A percentile compares a stretch with the other conserved stretches of the same genome.
Evolutionary conservation across 2,113 vertebrate genomes (phyloP).

Genomic region (Nothocercus julius): DNA sequence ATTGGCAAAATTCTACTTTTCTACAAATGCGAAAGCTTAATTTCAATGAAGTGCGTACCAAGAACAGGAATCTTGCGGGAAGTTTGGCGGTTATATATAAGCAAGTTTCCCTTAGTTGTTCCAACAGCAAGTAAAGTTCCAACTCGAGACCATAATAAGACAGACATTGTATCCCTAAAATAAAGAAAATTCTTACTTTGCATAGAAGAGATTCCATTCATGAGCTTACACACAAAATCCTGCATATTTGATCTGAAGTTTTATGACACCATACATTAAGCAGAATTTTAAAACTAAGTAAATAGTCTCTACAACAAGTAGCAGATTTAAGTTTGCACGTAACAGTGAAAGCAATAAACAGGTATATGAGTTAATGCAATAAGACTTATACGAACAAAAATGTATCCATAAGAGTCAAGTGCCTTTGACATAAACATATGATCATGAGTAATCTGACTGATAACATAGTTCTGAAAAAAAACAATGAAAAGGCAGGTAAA

Average conservation of each 20-base stretch:
- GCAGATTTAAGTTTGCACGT: not conserved
- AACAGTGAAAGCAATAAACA: not conserved
- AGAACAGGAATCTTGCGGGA: slow-evolving; percentile 95
- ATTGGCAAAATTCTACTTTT: not conserved
- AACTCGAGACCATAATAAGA: slow-evolving; percentile 92
- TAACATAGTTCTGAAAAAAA: not conserved
- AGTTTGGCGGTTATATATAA: slow-evolving; percentile 96
- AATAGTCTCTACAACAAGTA: not conserved
- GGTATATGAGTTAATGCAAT: not conserved
- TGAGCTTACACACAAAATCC: not conserved
- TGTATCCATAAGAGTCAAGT: not conserved
- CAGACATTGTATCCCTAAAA: slow-evolving; percentile 91
- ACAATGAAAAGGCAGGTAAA: fast-evolving
- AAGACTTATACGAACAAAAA: not conserved
- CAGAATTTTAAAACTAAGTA: not conserved
- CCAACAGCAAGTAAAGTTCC: slow-evolving; percentile 90
- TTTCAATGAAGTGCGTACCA: slow-evolving; percentile 79
- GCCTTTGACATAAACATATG: not conserved
- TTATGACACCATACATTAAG: not conserved
- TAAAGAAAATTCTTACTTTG: not conserved
- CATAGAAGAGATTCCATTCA: not conserved
- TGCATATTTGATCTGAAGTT: not conserved
- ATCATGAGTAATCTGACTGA: not conserved
- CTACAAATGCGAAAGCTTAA: not conserved
- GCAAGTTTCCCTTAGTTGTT: slow-evolving; percentile 93